Base-by-base conservation (phyloP, 2,888 invertebrate species). In the Sympetrum striolatum region DNA sequence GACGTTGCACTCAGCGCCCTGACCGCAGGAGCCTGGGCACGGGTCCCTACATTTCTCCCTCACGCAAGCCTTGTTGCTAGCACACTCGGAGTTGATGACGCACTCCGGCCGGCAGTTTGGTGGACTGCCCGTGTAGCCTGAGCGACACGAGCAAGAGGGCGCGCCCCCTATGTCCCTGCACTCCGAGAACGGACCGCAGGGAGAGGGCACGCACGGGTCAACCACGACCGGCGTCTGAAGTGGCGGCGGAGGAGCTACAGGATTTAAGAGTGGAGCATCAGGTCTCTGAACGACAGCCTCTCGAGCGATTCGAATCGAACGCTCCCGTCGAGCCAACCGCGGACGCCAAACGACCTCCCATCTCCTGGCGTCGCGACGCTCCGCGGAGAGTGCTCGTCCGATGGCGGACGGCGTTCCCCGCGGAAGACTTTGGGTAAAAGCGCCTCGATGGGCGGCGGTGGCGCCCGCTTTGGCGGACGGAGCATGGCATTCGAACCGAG, bases 81-180 rank as follows among this genome's bases (percentile, higher is more conserved):
- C 93, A 92, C 96, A 96, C 92, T 97, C 97, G 12, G 96, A 95
- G 92, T 96, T 96, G 12, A 95, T 95, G 39, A 95, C 94, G 94
- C 97, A 97, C 93, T 97, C 96, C 22, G 97, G 96, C 81, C 96
- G 94, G 93, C 97, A 97, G 90, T 95, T 95, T n/a, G 97, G 96
- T 81, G 97, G 97, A 91, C 95, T 94, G 90, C 97, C 97, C 91
- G 95, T 95, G 93, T 96, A 97, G 90, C 95, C 95, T 0, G 95
- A 94, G 91, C 95, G 93, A 92, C 97, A 97, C 4, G 95, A 95
- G 92, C 96, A 96, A 53, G 95, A 94, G 5, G 96, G 95, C 82
- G 94, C 93, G 92, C 95, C 95, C 91, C 96, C 96, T 64, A 95
- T 94, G 91, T 95, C 95, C 92, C 96, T 95, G 92, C 97, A 97